Base-by-base conservation (phyloP, 2,888 invertebrate species). In the Callyntrura guangdongensis region DNA sequence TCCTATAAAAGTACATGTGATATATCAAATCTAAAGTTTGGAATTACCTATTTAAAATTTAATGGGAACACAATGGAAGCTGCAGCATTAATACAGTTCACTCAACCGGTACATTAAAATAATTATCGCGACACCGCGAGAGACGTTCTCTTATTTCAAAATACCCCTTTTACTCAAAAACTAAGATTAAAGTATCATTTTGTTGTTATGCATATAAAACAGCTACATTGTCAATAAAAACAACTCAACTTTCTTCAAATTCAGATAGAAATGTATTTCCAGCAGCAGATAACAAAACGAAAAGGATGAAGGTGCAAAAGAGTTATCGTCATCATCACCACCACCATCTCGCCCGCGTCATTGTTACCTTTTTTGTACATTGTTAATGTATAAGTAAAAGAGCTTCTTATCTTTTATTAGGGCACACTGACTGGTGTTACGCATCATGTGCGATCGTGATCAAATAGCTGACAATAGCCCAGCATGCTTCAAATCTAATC, bases 401-500 rank as follows among this genome's bases (percentile, higher is more conserved):
- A 90, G 90, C 90, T 86, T 90, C 90, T 90, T 90, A 90, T 90
- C 90, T 90, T 90, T 90, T 90, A 90, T 90, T 90, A 86, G 86
- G 86, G 86, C 69, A 69, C 82, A 90, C 90, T 86, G 90, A 90
- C 90, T 90, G 90, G 90, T 90, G 91, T 91, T 91, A 91, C 91
- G 91, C 91, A 88, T 88, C 91, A 91, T 88, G 91, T 91, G 88
- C 88, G 91, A 91, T 91, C 91, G 91, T 91, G 91, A 91, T 91
- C 91, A 88, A 91, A 88, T 91, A 88, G 88, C 91, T 91, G 85
- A 91, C 91, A 91, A 91, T 91, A 91, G 88, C 91, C 81, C 91
- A 91, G 91, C 91, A 90, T 90, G 90, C 90, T 90, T 86, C 90
- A 86, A 86, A 90, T 90, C 90, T 90, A 90, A 90, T 90, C 90